These are phyloP conservation scores for Halictus rubicundus DNA, from an alignment of 1,140 invertebrate species.

Conservation along the genomic window DNA sequence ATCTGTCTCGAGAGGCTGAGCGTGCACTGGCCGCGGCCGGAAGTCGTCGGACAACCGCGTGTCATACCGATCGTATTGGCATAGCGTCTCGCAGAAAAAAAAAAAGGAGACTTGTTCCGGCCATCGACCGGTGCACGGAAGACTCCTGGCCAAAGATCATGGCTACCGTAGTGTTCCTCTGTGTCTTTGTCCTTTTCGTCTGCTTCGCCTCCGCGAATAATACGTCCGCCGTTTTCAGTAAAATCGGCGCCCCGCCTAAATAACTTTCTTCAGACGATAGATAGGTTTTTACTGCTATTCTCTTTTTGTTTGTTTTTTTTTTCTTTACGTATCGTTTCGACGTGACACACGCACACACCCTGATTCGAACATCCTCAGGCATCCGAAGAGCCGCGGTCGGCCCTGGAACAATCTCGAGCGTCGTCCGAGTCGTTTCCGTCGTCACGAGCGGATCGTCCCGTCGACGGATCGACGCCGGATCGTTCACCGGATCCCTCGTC, in stretches of 20 bases:
- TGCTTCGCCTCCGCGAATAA: conserved; percentile 57
- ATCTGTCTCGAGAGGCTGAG: conserved; percentile 44
- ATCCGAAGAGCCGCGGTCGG: not conserved
- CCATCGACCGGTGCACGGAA: conserved; percentile 53
- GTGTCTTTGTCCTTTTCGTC: conserved; percentile 48
- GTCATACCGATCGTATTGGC: too few relatives aligned
- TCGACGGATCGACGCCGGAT: conserved; percentile 29
- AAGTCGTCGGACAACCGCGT: not conserved
- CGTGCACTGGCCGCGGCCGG: conserved; percentile 54
- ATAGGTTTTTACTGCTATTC: conserved; percentile 51
- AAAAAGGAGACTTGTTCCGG: not conserved
- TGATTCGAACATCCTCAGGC: not conserved
- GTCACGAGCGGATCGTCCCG: conserved; percentile 15
- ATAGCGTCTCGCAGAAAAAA: too few relatives aligned
- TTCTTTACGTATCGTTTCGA: conserved; percentile 58
- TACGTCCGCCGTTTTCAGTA: conserved; percentile 59
- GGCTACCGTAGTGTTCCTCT: conserved; percentile 49
- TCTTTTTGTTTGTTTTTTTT: too few relatives aligned
- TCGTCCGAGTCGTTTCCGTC: conserved; percentile 7
- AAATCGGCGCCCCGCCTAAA: conserved; percentile 51
- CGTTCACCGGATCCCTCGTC: not conserved
- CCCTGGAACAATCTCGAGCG: conserved; percentile 29
- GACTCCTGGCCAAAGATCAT: conserved; percentile 61
- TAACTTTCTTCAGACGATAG: conserved; percentile 67
- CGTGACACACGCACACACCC: conserved; percentile 16